These are phyloP conservation scores for Bovichtus variegatus DNA, from an alignment of 2,797 vertebrate genomes.

Conservation along the genomic window DNA sequence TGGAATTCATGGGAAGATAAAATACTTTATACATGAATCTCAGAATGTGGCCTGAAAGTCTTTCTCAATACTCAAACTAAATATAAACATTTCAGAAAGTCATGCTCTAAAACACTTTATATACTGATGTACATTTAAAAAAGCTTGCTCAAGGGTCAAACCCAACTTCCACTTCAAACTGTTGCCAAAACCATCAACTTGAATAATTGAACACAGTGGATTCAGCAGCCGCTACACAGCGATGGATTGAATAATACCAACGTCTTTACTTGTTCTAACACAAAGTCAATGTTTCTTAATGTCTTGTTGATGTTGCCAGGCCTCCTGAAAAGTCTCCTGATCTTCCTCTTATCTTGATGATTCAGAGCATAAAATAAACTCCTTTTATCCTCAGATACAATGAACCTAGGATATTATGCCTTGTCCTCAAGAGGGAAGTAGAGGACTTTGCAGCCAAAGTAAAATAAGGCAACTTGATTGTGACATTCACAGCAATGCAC, in stretches of 20 bases:
- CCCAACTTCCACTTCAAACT: too few species aligned
- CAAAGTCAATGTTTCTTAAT: not conserved
- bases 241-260: not conserved
- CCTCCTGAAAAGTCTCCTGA: not conserved
- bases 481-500: not conserved
- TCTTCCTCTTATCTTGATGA: not conserved
- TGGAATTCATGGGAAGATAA: too few species aligned
- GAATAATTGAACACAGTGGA: not conserved
- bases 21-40: too few species aligned
- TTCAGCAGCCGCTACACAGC: not conserved
- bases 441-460: conserved; percentile 27
- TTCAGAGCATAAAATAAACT: conserved; percentile 3
- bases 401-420: too few species aligned
- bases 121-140: not conserved
- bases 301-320: not conserved
- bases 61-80: not conserved
- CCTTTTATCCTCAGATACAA: too few species aligned
- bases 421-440: conserved; percentile 72
- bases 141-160: not conserved
- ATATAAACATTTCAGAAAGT: not conserved
- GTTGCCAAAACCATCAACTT: not conserved
- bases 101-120: not conserved
- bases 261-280: not conserved
- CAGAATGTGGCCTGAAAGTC: too few species aligned
- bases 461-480: not conserved